A percentile compares a stretch with the other conserved stretches of the same genome.
These are phyloP conservation scores for Albula goreensis DNA, from an alignment of 2,113 vertebrate species.

Conservation along the genomic window DNA sequence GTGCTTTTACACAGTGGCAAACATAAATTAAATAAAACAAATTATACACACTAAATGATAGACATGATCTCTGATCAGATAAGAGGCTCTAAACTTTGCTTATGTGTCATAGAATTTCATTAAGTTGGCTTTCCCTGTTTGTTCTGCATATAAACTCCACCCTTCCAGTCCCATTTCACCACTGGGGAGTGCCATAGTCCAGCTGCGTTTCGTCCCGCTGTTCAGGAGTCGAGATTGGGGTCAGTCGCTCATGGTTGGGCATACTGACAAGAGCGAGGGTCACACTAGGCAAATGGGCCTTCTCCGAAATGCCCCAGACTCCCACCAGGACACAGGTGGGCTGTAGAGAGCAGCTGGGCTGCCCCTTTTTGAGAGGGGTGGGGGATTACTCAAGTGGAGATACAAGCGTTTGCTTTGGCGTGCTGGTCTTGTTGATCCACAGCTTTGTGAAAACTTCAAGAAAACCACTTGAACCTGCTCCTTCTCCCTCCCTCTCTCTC, in stretches of 20 bases:
- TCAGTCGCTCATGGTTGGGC: background rate
- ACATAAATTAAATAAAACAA: no score
- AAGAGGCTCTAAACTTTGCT: background rate
- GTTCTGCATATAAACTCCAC: background rate
- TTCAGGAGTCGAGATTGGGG: background rate
- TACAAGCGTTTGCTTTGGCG: constrained; percentile 12
- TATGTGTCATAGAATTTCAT: background rate
- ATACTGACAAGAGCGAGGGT: background rate
- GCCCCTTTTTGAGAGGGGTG: background rate
- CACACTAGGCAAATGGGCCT: background rate
- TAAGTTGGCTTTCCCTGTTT: background rate
- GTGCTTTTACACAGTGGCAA: background rate
- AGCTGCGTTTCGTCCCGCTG: background rate
- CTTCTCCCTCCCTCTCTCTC: background rate
- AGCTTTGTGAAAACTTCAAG: constrained; percentile 15
- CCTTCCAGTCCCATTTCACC: background rate
- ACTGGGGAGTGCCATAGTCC: background rate
- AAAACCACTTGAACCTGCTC: constrained; percentile 7
- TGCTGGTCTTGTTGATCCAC: constrained; percentile 12
- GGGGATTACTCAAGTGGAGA: constrained; percentile 9
- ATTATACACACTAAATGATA: no score
- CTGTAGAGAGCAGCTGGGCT: constrained; percentile 18
- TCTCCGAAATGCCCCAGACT: background rate
- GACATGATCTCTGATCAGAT: background rate
- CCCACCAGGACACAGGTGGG: background rate